Percentiles rank a stretch among this genome's conserved stretches.
Evolutionary conservation across 2,888 invertebrate genomes (phyloP).

Genomic region (Eilema sororculum): DNA sequence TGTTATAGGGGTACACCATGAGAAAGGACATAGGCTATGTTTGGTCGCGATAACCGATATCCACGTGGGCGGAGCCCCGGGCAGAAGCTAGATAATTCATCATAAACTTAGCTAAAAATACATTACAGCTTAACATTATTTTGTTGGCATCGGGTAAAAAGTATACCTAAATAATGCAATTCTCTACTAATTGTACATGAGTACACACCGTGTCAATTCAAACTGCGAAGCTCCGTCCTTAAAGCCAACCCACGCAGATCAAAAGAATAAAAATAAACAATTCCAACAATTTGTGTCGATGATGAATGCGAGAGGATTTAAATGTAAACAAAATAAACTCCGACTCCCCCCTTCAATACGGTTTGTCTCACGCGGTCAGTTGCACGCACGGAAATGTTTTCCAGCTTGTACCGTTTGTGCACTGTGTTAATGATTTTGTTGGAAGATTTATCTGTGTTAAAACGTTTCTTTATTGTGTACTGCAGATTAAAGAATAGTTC

Average conservation of each 20-base stretch:
- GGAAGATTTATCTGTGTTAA: neutral
- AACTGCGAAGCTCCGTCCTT: conserved; percentile 7
- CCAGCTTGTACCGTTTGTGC: conserved; percentile 25
- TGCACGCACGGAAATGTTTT: conserved; percentile 29
- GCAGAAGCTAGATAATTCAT: too few relatives aligned
- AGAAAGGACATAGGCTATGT: too few relatives aligned
- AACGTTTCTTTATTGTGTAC: neutral
- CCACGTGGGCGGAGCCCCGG: too few relatives aligned
- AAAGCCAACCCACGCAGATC: conserved; percentile 23
- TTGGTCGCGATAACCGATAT: too few relatives aligned
- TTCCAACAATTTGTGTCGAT: conserved; percentile 33
- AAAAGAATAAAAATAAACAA: conserved; percentile 37
- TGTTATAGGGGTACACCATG: too few relatives aligned
- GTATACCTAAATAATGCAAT: neutral
- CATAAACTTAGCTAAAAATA: too few relatives aligned
- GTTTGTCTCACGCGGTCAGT: conserved; percentile 39
- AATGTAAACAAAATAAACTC: conserved; percentile 47
- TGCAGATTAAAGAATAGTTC: neutral
- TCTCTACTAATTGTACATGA: conserved; percentile 8
- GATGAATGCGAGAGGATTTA: conserved; percentile 44
- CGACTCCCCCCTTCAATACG: conserved; percentile 19
- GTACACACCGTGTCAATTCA: neutral
- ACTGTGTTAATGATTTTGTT: conserved; percentile 14
- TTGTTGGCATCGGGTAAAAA: too few relatives aligned
- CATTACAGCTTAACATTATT: too few relatives aligned